Percentiles rank a stretch among this genome's conserved stretches.
These are phyloP conservation scores for Palythoa heliodiscus DNA, from an alignment of 92 coral and sea anemone species.

Conservation along the genomic window DNA sequence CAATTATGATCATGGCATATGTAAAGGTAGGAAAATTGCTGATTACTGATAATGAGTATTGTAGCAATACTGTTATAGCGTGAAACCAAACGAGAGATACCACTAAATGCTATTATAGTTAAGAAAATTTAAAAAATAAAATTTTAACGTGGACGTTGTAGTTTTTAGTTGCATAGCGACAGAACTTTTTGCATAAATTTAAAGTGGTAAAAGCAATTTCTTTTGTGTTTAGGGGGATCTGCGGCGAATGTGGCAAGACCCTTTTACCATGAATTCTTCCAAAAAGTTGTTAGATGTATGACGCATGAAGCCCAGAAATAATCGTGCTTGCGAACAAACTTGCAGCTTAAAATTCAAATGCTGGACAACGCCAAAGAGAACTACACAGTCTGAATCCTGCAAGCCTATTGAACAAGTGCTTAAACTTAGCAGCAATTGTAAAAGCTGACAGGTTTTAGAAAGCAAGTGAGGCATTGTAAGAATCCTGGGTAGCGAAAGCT, in stretches of 20 bases:
- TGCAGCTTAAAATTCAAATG: not conserved
- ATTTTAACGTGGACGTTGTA: not conserved
- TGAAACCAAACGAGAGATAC: not conserved
- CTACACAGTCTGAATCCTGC: not conserved
- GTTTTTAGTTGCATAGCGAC: not conserved
- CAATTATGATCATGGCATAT: constrained; percentile 90
- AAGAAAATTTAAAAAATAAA: not conserved
- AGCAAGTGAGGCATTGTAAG: too few relatives aligned
- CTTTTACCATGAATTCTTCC: constrained; percentile 76
- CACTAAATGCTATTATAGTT: not conserved
- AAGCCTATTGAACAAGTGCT: too few relatives aligned
- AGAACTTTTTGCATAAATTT: not conserved
- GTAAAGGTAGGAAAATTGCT: constrained; percentile 61
- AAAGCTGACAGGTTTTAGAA: too few relatives aligned
- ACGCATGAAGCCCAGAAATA: not conserved
- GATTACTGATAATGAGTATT: too few relatives aligned
- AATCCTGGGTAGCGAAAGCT: too few relatives aligned
- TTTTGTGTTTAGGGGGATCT: constrained; percentile 80
- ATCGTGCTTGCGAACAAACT: not conserved
- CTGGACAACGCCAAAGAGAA: not conserved
- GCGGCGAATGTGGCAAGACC: constrained; percentile 98
- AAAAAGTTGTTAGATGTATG: constrained; percentile 79
- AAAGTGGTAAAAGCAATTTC: not conserved
- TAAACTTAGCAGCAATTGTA: too few relatives aligned
- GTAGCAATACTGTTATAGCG: not conserved